Conservation (phyloP, 2,113 vertebrate species). For the Catharus fuscescens region DNA sequence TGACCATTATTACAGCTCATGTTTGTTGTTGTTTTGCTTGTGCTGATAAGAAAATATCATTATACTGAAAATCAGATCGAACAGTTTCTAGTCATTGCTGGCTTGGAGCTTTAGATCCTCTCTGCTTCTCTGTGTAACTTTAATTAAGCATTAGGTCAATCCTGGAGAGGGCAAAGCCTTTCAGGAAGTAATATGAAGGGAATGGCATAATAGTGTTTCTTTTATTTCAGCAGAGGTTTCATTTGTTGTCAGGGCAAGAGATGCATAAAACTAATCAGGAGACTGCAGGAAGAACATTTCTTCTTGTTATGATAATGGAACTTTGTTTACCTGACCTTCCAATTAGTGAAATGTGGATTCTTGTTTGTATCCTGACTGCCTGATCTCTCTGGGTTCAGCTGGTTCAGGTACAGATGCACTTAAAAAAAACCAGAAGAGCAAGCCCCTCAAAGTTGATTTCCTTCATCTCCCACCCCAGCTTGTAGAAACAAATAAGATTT, state of each 20-base stretch:
- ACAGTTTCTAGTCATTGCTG: constrained; percentile 39
- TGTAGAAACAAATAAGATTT: constrained; percentile 51
- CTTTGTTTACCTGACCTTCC: constrained; percentile 52
- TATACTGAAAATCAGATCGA: constrained; percentile 55
- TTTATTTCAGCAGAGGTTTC: constrained; percentile 17
- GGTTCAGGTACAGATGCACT: neutral
- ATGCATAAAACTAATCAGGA: neutral
- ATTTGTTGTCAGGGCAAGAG: neutral
- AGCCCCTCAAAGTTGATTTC: neutral
- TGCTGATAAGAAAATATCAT: constrained; percentile 32
- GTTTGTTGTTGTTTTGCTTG: neutral
- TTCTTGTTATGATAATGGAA: neutral
- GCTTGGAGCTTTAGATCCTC: constrained; percentile 29
- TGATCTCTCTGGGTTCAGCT: neutral
- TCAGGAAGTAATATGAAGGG: constrained; percentile 34
- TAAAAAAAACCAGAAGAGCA: neutral
- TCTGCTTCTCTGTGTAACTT: constrained; percentile 51
- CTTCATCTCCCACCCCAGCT: neutral
- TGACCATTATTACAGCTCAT: neutral
- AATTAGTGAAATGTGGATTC: constrained; percentile 34
- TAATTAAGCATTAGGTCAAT: constrained; percentile 65
- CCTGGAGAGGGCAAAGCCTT: constrained; percentile 15
- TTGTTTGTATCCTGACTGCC: neutral
- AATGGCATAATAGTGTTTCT: neutral
- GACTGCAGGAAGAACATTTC: neutral